phyloP scores from a whole-genome alignment of 2,797 vertebrate species.

The Adrianichthys oophorus region DNA sequence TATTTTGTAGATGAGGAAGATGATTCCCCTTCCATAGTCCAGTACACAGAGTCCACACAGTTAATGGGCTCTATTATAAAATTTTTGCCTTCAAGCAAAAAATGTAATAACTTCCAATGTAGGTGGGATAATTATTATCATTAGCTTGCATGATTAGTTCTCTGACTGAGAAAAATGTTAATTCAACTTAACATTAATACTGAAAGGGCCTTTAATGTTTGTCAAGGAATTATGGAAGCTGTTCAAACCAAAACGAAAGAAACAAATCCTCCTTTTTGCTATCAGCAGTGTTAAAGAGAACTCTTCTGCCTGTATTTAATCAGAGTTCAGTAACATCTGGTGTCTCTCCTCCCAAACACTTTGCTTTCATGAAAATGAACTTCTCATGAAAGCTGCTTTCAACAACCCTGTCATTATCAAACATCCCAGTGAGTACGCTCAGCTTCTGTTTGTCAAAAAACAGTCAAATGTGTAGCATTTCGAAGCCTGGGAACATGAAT shows the following conservation, averaged over 20 bases:
- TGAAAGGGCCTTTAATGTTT: constrained; percentile 6
- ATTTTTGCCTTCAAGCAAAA: constrained; percentile 26
- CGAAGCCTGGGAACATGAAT: too few relatives aligned
- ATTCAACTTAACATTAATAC: constrained; percentile 41
- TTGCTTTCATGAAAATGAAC: too few relatives aligned
- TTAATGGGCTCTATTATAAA: constrained; percentile 27
- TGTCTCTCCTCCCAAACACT: too few relatives aligned
- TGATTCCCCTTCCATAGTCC: not conserved
- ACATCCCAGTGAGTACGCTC: too few relatives aligned
- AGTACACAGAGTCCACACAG: constrained; percentile 6
- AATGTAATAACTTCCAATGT: constrained; percentile 30
- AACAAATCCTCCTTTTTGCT: constrained; percentile 8
- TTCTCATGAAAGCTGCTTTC: too few relatives aligned
- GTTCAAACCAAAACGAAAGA: constrained; percentile 14
- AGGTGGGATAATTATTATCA: constrained; percentile 38
- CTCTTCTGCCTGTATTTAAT: not conserved
- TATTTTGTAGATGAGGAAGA: constrained; percentile 1
- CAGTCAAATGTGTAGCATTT: too few relatives aligned
- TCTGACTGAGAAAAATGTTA: constrained; percentile 29
- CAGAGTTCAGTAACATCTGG: too few relatives aligned
- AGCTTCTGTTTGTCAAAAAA: too few relatives aligned
- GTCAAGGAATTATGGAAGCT: constrained; percentile 13
- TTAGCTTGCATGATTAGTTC: constrained; percentile 36
- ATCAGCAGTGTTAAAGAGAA: constrained; percentile 9
- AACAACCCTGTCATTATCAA: too few relatives aligned